phyloP scores from a whole-genome alignment of 2,888 invertebrate genomes.

The Amphiduros pacificus region DNA sequence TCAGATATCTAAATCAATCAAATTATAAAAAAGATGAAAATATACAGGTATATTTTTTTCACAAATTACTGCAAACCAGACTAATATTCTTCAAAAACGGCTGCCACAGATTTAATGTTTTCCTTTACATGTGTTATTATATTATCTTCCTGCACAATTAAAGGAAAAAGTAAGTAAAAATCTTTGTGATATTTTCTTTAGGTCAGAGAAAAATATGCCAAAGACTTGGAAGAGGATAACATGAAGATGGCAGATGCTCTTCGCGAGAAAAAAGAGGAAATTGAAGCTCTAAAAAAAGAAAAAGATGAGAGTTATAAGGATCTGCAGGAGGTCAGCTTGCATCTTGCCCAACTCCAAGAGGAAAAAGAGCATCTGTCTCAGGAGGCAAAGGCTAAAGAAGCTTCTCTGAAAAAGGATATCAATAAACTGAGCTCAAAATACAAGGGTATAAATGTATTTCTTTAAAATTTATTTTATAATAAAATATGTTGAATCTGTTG shows the following conservation, averaged over 20 bases:
- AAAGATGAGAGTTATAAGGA: slow-evolving; percentile 40
- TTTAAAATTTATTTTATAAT: neutral
- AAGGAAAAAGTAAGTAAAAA: no score
- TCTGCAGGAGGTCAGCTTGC: slow-evolving; percentile 39
- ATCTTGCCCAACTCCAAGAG: slow-evolving; percentile 38
- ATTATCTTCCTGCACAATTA: no score
- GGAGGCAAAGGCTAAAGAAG: slow-evolving; percentile 38
- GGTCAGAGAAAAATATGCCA: slow-evolving; percentile 11
- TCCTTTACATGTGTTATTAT: no score
- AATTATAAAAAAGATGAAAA: no score
- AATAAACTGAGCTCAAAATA: slow-evolving; percentile 39
- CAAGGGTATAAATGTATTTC: slow-evolving; percentile 36
- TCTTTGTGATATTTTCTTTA: neutral
- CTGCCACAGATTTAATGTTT: no score
- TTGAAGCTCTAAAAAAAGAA: slow-evolving; percentile 39
- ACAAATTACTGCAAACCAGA: no score
- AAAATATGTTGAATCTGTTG: no score
- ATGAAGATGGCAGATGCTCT: slow-evolving; percentile 47
- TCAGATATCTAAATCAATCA: no score
- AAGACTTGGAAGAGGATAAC: slow-evolving; percentile 35
- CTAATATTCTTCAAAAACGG: no score
- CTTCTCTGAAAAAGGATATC: slow-evolving; percentile 40
- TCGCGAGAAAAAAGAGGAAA: slow-evolving; percentile 45
- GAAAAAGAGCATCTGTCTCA: slow-evolving; percentile 37
- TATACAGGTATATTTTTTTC: no score